A percentile compares a stretch with the other conserved stretches of the same genome.
phyloP scores from a whole-genome alignment of 2,888 invertebrate genomes.

The Trilocha varians region DNA sequence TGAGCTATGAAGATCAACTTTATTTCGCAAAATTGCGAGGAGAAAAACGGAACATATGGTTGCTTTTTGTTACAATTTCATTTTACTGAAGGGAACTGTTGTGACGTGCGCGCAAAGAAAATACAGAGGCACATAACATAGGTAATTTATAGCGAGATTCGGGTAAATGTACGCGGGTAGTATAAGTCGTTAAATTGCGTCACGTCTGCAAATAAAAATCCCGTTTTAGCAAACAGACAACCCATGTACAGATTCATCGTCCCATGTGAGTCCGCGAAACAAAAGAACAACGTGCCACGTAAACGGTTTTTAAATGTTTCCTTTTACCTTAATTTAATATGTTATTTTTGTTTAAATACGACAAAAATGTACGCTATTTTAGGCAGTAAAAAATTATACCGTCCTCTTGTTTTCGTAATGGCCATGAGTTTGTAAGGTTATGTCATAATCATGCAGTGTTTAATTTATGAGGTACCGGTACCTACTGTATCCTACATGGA shows the following conservation, averaged over 20 bases:
- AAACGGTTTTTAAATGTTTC: constrained; percentile 18
- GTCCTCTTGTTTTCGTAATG: too few relatives aligned
- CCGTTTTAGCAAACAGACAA: constrained; percentile 17
- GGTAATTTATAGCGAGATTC: constrained; percentile 14
- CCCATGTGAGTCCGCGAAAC: constrained; percentile 20
- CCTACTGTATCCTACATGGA: too few relatives aligned
- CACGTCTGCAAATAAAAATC: constrained; percentile 21
- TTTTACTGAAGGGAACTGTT: neutral
- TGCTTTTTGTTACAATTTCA: neutral
- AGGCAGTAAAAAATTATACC: too few relatives aligned
- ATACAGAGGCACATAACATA: neutral
- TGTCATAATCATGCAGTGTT: too few relatives aligned
- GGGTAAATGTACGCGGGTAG: constrained; percentile 11
- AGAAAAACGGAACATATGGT: neutral
- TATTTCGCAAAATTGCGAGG: neutral
- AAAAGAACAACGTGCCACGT: constrained; percentile 14
- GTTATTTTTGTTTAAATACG: constrained; percentile 4
- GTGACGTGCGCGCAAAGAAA: neutral
- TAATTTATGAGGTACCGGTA: too few relatives aligned
- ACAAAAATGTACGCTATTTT: neutral
- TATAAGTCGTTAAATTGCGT: constrained; percentile 19
- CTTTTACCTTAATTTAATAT: constrained; percentile 16
- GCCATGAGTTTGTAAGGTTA: too few relatives aligned
- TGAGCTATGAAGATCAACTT: neutral
- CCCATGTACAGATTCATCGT: constrained; percentile 17